A percentile compares a stretch with the other conserved stretches of the same genome.
These are phyloP conservation scores for Ambastaia sidthimunki DNA, from an alignment of 2,797 vertebrate genomes.

Conservation along the genomic window DNA sequence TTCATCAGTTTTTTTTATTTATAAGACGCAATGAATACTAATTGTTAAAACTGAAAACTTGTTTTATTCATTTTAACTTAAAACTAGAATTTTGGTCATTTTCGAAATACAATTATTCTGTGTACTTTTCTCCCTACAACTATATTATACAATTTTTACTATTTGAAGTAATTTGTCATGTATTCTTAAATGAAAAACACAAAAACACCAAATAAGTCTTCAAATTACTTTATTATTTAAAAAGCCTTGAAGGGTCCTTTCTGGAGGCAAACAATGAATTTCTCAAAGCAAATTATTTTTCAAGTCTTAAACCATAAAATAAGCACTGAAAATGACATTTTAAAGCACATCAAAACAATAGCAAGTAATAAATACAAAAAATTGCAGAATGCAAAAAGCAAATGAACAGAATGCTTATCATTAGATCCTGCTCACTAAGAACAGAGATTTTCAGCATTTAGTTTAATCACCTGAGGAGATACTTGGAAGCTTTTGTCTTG, in stretches of 20 bases:
- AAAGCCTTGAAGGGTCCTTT: conserved; percentile 74
- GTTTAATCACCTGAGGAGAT: conserved; percentile 82
- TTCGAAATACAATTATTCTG: too few species aligned
- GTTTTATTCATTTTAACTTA: too few species aligned
- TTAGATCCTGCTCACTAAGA: conserved; percentile 73
- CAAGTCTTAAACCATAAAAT: conserved; percentile 77
- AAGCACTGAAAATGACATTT: conserved; percentile 71
- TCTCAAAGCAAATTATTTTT: conserved; percentile 74
- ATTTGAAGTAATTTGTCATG: too few species aligned
- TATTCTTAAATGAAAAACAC: conserved; percentile 8
- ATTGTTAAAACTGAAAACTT: too few species aligned
- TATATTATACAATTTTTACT: too few species aligned
- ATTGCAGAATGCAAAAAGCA: conserved; percentile 62
- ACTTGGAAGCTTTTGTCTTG: conserved; percentile 76
- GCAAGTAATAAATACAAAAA: conserved; percentile 81
- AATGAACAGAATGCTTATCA: conserved; percentile 70
- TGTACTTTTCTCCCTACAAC: too few species aligned
- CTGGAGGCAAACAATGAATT: conserved; percentile 79
- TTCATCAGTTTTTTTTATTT: too few species aligned
- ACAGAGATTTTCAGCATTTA: conserved; percentile 72
- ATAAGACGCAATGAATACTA: too few species aligned
- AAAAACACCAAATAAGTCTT: conserved; percentile 50
- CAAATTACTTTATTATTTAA: conserved; percentile 66
- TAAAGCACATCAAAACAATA: conserved; percentile 74
- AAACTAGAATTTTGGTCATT: too few species aligned